Evolutionary conservation across 2,113 vertebrate genomes (phyloP), one percentile per base, ranked within the genome.

Genomic region (Lutjanus erythropterus): DNA sequence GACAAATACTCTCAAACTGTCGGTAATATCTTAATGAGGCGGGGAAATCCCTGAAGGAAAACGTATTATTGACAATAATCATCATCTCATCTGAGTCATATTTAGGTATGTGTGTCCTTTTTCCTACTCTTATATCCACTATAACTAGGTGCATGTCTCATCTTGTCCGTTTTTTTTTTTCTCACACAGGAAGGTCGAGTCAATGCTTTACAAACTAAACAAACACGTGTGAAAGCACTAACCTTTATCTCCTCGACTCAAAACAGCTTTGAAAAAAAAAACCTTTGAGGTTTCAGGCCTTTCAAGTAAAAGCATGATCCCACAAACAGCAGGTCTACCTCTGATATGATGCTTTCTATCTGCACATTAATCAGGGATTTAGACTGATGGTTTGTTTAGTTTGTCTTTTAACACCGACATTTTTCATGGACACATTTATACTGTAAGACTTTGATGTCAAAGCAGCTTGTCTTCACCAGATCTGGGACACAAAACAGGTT

Each of bases 101-200:
- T 76, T 41, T 3, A 53, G 81, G 78, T 61, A 62, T 79, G 82
- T 33, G 39, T 3, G 52, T n/a, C 25, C 35, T 77, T 58, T n/a
- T 71, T 29, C 31, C 27, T 16, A 3, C 16, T 31, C 46, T n/a
- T n/a, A 2, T n/a, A n/a, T 33, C 33, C 1, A 1, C 1, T 6
- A 27, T 9, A 16, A 23, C 9, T n/a, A 0, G 53, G 12, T 25
- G 89, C 42, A 69, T 71, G 91, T 49, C 78, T 65, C 8, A 3
- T 75, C 91, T 73, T 80, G 89, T 75, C 35, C 9, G 35, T 37
- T 9, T 37, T 62, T 74, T 33, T 18, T 5, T 44, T 14, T 12
- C n/a, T 66, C 23, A 16, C 2, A 4, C 41, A 16, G 23, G 33
- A 55, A 60, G 52, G 46, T 19, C 7, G n/a, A 18, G 33, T 33